Base-by-base conservation (phyloP, 2,888 invertebrate species). In the Prenolepis imparis region DNA sequence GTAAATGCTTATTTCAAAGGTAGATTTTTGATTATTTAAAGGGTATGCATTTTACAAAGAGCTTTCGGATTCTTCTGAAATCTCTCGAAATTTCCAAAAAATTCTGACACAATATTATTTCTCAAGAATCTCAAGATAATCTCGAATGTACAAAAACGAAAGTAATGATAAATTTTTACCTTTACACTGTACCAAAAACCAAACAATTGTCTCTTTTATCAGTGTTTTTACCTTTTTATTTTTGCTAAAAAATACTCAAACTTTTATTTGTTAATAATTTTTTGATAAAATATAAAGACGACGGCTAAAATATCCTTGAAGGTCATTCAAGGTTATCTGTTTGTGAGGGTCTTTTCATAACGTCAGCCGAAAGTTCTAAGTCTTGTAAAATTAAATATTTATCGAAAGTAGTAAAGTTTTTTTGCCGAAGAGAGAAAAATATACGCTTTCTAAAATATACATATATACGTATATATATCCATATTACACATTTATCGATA, bases 391-490 rank as follows among this genome's bases (percentile, higher is more conserved):
- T n/a, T 52, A 52, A 52, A 52, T 52, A 52, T 8, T 52, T 52
- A 52, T 52, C 52, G 52, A n/a, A 52, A 52, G n/a, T 52, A 52
- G n/a, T n/a, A 52, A 52, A 52, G 52, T 52, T 52, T 52, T 52
- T n/a, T 2, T 6, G 52, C 52, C 52, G 6, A 52, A n/a, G n/a
- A 63, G 36, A 28, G 39, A n/a, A 80, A 80, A 61, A 80, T 80
- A 80, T 80, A 48, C 12, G 21, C 28, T 70, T 12, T 80, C 59
- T 80, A 61, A 70, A 61, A 80, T 80, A 80, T 80, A 78, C 39
- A 32, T 57, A 11, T 28, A 28, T 28, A 28, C 3, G 3, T 28
- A 28, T 28, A 28, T 28, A 11, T 59, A 68, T 68, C 44, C n/a
- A 64, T 64, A 21, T 64, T 64, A 61, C 61, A 75, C 55, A 67